Base-by-base conservation (phyloP, 2,113 vertebrate species). In the Calonectris borealis region DNA sequence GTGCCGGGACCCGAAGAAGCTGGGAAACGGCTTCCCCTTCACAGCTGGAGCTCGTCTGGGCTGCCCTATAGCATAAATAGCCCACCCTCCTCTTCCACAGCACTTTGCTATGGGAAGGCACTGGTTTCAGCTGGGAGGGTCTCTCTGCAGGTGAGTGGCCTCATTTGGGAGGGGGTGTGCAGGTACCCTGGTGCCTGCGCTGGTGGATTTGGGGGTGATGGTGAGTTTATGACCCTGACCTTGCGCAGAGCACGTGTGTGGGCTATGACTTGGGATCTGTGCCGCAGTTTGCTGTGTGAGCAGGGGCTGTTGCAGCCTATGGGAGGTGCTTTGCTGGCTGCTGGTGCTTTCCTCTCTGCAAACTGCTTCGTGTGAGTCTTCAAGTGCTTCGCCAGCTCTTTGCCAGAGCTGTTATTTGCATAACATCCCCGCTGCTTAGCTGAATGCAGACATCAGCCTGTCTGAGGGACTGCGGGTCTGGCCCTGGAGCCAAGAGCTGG, bases 241-340 rank as follows among this genome's bases (percentile, higher is more conserved):
- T 40, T 83, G 48, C 29, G 7, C 1, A 3, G 38, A 27, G 14
- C 5, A 16, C 0, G 0, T 2, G 7, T 18, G 60, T 42, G 71
- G 17, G n/a, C 69, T 15, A 1, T 16, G 17, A 36, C 18, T 0
- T 17, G 75, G 21, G 36, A 31, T 21, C 22, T 54, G 22, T 22
- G 68, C 54, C 2, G 11, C 36, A 3, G 34, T 14, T 40, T 3
- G 16, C 25, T 34, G 52, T 0, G 0, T 22, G 83, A 68, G 46
- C 18, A 58, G 76, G 65, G 75, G 52, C 48, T 73, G 73, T 36
- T 18, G 25, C 32, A 16, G 58, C 26, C 42, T 26, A 6, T 18
- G 20, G 64, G 42, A 83, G 48, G 15, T 76, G 46, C 64, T 86
- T 61, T 40, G 11, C 36, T 46, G 0, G 4, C 48, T 94, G 44